Evolutionary conservation across 2,888 invertebrate species (phyloP).

Genomic region (Polietes domitor): DNA sequence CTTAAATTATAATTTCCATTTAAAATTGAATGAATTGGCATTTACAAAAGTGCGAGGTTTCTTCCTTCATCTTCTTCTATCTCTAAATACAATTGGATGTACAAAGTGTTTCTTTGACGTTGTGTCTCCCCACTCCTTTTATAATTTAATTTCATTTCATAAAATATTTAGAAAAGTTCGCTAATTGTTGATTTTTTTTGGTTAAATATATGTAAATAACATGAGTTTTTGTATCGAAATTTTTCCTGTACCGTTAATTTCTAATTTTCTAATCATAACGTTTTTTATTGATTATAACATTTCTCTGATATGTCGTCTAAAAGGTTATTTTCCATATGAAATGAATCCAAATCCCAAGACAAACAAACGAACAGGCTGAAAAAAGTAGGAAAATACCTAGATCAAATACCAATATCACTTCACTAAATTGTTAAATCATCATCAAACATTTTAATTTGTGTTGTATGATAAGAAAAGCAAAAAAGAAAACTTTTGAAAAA

Average conservation of each 20-base stretch:
- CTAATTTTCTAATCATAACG: constrained; percentile 26
- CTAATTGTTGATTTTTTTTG: neutral
- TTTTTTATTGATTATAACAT: constrained; percentile 22
- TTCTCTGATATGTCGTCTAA: constrained; percentile 36
- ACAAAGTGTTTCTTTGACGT: constrained; percentile 15
- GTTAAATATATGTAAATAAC: neutral
- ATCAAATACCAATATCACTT: constrained; percentile 9
- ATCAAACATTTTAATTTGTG: constrained; percentile 37
- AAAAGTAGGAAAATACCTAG: constrained; percentile 19
- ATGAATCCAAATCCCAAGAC: constrained; percentile 22
- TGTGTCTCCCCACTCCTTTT: constrained; percentile 2
- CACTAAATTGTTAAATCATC: constrained; percentile 18
- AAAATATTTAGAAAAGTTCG: constrained; percentile 19
- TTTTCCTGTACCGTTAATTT: constrained; percentile 25
- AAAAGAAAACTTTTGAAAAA: constrained; percentile 51
- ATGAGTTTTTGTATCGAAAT: constrained; percentile 10
- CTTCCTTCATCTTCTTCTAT: no score
- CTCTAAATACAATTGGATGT: neutral
- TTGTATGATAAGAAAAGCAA: constrained; percentile 39
- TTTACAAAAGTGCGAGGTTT: no score
- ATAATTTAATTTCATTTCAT: constrained; percentile 10
- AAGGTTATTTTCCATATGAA: constrained; percentile 34
- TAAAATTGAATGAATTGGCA: no score
- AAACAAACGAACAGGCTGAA: constrained; percentile 10
- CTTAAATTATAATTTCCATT: no score